Evolutionary conservation across 2,888 invertebrate genomes (phyloP).

Genomic region (Brachyptera risi): DNA sequence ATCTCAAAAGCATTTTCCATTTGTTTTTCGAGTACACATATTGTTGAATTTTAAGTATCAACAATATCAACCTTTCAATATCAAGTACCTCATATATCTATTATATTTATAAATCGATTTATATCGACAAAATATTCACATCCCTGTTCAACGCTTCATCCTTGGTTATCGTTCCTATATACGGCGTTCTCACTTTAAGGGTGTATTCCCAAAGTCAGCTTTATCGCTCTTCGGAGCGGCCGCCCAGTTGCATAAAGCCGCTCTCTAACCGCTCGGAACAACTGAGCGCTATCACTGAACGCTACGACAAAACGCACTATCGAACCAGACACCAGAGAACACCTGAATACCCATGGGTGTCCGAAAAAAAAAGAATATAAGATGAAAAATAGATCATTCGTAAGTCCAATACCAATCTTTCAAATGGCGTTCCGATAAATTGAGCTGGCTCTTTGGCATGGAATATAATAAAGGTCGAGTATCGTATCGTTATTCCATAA

Average conservation of each 20-base stretch:
- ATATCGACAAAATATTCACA: no score
- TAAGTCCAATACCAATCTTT: slow-evolving; percentile 1
- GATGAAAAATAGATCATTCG: slow-evolving; percentile 11
- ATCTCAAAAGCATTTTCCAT: no score
- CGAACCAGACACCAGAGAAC: not conserved
- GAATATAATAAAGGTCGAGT: not conserved
- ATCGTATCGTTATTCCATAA: not conserved
- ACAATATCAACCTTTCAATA: no score
- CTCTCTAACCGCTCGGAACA: not conserved
- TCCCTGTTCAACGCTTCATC: no score
- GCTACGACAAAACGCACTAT: no score
- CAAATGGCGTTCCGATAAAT: slow-evolving; percentile 3
- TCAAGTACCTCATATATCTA: no score
- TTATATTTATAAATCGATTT: no score
- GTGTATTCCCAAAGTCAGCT: slow-evolving; percentile 25
- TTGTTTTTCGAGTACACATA: no score
- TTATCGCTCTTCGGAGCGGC: slow-evolving; percentile 24
- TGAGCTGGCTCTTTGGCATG: not conserved
- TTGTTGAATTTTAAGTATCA: no score
- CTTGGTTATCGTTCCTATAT: not conserved
- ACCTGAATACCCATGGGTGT: not conserved
- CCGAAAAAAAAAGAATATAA: not conserved
- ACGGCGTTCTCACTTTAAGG: not conserved
- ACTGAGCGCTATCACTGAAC: no score
- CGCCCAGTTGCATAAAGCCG: slow-evolving; percentile 22